Base-by-base conservation (phyloP, 1,140 invertebrate genomes). In the Brachionus manjavacas region DNA sequence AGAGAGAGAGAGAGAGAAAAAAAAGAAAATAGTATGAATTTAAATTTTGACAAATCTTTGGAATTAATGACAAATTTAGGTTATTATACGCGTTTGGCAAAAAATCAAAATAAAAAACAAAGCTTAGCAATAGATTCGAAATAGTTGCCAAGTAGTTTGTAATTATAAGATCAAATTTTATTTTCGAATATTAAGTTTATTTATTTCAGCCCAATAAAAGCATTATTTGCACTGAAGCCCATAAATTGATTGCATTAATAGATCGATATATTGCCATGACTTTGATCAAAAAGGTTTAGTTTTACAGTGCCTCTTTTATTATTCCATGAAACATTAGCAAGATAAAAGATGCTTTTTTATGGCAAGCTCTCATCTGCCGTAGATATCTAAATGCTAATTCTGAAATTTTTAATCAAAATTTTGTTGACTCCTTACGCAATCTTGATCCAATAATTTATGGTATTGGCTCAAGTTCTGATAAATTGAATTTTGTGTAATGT, bases 11-110 rank as follows among this genome's bases (percentile, higher is more conserved):
- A 28, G 25, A 28, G 25, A 28, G 25, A 23, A 60, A 60, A 60
- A 60, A 60, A 8, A 35, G 31, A 60, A 60, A 60, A 60, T 20
- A 35, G 31, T 35, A 60, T 23, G 52, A 60, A 60, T 60, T 60
- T 9, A 23, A 60, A 60, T 25, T 60, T 60, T 20, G 52, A 60
- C 52, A 60, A 60, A 60, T 39, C 35, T 41, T 41, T 41, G n/a
- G 16, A 16, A 20, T 39, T 39, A 72, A 72, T 72, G 68, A 72
- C 68, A 72, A 72, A 72, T 72, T 72, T 72, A 41, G 68, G 68
- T 72, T 72, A 72, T 72, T 72, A 72, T 23, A 60, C 52, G 16
- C 16, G 16, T 43, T 72, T 72, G 35, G 68, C 28, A 72, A 72
- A 39, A 72, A 39, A 41, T 60, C n/a, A 16, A 60, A 20, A 16